These are phyloP conservation scores for Tillus elongatus DNA, from an alignment of 2,888 invertebrate species.

Conservation along the genomic window DNA sequence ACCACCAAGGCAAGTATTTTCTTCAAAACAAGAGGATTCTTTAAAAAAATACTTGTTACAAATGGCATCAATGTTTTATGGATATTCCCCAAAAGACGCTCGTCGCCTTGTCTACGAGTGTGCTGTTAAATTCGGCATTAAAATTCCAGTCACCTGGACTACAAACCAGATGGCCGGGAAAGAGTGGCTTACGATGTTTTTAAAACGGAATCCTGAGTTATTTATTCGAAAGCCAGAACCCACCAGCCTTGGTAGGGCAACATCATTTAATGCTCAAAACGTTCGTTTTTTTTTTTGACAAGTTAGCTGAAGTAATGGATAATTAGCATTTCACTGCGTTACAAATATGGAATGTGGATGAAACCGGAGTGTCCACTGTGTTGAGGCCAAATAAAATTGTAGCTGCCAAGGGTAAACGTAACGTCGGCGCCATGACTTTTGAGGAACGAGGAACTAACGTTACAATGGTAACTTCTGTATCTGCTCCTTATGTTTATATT, in stretches of 20 bases:
- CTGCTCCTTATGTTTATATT: conserved; percentile 18
- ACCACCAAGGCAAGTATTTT: neutral
- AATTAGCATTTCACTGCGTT: conserved; percentile 9
- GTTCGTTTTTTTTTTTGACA: conserved; percentile 13
- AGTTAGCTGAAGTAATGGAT: conserved; percentile 12
- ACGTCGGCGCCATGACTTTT: conserved; percentile 19
- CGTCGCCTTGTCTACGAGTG: conserved; percentile 12
- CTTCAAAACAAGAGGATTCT: no score
- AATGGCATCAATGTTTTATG: conserved; percentile 8
- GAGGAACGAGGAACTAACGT: conserved; percentile 29
- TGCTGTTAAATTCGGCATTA: conserved; percentile 8
- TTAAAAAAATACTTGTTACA: conserved; percentile 8
- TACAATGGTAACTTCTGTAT: conserved; percentile 20
- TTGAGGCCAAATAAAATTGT: conserved; percentile 23
- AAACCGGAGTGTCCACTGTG: conserved; percentile 6
- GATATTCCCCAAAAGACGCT: conserved; percentile 13
- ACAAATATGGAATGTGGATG: conserved; percentile 14
- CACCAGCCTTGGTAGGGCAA: conserved; percentile 17
- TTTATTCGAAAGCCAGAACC: conserved; percentile 11
- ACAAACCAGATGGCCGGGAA: conserved; percentile 14
- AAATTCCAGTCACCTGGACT: conserved; percentile 12
- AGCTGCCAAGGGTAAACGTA: conserved; percentile 24
- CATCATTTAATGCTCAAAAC: conserved; percentile 16
- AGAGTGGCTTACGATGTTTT: conserved; percentile 16
- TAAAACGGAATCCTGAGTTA: conserved; percentile 11